Conservation (phyloP, 2,888 invertebrate genomes). For the Drosophila ezoana region DNA sequence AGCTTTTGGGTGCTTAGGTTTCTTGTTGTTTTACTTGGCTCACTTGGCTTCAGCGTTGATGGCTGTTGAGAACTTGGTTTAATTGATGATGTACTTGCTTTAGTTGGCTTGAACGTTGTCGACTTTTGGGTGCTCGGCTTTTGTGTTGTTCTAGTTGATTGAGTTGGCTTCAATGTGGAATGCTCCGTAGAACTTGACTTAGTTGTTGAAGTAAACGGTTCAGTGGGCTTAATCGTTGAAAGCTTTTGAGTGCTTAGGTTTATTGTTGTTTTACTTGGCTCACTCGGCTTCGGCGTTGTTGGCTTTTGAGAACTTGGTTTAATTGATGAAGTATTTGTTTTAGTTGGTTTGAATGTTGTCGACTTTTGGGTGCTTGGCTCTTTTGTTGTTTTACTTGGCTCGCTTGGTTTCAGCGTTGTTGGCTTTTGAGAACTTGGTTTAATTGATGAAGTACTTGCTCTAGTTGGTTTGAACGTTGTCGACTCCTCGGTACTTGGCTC, state of each 20-base stretch:
- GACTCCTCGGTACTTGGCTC: background rate
- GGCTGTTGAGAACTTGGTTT: background rate
- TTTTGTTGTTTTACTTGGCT: background rate
- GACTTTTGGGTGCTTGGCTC: background rate
- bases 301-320: background rate
- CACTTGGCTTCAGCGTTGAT: background rate
- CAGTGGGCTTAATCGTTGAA: background rate
- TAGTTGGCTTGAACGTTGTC: background rate
- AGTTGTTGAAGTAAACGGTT: constrained; percentile 4
- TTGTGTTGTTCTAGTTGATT: background rate
- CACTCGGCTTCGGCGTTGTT: background rate
- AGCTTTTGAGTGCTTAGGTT: background rate
- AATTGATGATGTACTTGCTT: background rate
- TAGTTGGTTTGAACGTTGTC: too few species aligned
- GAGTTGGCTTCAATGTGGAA: background rate
- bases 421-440: background rate
- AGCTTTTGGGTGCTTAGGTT: background rate
- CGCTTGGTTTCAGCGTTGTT: constrained; percentile 11
- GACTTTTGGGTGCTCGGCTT: background rate
- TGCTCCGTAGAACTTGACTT: background rate
- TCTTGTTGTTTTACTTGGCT: too few species aligned
- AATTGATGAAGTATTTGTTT: background rate
- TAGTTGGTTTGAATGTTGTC: background rate
- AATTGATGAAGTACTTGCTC: too few species aligned
- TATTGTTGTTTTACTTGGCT: background rate